Conservation (phyloP, 2,888 invertebrate genomes). For the Drosophila niveifrons region DNA sequence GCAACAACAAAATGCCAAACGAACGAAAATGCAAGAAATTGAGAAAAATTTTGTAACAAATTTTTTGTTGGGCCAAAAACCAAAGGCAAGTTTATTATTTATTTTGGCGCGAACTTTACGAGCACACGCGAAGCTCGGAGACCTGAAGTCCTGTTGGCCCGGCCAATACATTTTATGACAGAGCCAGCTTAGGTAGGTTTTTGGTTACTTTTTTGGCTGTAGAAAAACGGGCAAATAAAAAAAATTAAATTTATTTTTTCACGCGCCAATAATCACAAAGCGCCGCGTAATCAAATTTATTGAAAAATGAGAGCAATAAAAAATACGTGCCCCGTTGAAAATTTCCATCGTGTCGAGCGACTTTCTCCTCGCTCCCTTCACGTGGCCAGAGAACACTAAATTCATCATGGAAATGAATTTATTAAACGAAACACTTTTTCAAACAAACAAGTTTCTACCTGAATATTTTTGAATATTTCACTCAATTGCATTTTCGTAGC, state of each 20-base stretch:
- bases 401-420: constrained; percentile 56
- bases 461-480: constrained; percentile 2
- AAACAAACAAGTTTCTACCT: not conserved
- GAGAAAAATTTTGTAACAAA: constrained; percentile 12
- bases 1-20: not conserved
- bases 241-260: constrained; percentile 80
- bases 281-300: constrained; percentile 80
- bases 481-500: not conserved
- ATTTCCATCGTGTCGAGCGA: constrained; percentile 15
- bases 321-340: constrained; percentile 41
- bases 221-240: constrained; percentile 20
- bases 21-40: constrained; percentile 25
- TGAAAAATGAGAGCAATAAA: constrained; percentile 77
- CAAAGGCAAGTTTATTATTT: constrained; percentile 76
- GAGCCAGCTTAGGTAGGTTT: constrained; percentile 60
- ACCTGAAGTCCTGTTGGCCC: constrained; percentile 30
- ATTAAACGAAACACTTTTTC: constrained; percentile 31
- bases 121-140: constrained; percentile 45
- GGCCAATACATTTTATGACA: constrained; percentile 76
- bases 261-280: constrained; percentile 80
- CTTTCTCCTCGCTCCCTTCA: constrained; percentile 4
- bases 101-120: constrained; percentile 80
- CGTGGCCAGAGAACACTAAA: constrained; percentile 20
- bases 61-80: constrained; percentile 32
- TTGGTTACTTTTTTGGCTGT: constrained; percentile 5